Percentiles rank a stretch among this genome's conserved stretches.
Conservation (phyloP, 2,888 invertebrate genomes). For the Dryococelus australis region DNA sequence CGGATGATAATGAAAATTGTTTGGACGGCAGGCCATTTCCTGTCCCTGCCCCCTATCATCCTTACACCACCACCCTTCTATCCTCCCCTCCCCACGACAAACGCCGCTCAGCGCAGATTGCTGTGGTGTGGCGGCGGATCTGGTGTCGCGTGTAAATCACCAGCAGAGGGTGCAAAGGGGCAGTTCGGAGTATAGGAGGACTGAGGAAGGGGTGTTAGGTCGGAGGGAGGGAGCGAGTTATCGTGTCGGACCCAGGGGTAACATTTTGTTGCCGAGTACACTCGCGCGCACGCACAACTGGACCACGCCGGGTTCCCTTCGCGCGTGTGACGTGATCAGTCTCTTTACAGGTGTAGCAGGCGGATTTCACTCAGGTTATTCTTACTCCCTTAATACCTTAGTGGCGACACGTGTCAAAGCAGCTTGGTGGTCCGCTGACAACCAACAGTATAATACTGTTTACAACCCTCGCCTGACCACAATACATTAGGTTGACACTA, state of each 20-base stretch:
- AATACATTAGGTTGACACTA: too few species aligned
- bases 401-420: too few species aligned
- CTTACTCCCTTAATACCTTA: too few species aligned
- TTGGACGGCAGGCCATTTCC: neutral
- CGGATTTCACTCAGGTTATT: too few species aligned
- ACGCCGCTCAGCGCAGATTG: neutral
- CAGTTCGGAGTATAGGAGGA: neutral
- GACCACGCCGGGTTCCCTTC: neutral
- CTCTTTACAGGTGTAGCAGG: too few species aligned
- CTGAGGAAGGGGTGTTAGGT: neutral
- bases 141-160: slow-evolving; percentile 1
- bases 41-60: neutral
- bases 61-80: neutral
- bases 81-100: neutral
- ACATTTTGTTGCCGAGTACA: neutral
- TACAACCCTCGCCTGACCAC: too few species aligned
- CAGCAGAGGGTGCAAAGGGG: slow-evolving; percentile 9
- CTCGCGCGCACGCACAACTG: neutral
- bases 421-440: too few species aligned
- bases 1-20: slow-evolving; percentile 6
- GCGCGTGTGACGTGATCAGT: too few species aligned
- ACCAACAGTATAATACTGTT: too few species aligned
- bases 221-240: neutral
- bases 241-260: slow-evolving; percentile 10
- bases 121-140: neutral